Evolutionary conservation across 2,797 vertebrate genomes (phyloP).

Genomic region (Tapera naevia): DNA sequence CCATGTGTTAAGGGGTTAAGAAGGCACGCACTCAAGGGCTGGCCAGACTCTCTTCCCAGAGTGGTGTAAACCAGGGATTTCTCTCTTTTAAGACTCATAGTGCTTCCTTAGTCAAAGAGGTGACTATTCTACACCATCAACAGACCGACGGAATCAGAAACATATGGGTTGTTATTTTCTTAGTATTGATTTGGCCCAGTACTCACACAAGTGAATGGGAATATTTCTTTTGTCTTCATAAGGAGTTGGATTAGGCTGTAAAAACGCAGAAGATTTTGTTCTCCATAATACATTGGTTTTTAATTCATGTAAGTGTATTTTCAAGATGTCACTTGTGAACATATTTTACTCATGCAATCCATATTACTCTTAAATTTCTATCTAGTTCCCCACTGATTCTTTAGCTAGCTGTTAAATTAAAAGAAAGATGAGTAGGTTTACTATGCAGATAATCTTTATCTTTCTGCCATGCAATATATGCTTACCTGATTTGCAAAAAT

Average conservation of each 20-base stretch:
- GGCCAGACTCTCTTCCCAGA: neutral
- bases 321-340: neutral
- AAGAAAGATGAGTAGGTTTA: neutral
- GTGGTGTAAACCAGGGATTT: neutral
- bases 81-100: neutral
- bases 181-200: neutral
- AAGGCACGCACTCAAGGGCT: conserved; percentile 7
- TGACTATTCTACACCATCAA: neutral
- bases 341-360: neutral
- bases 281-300: neutral
- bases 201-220: neutral
- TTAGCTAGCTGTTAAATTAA: neutral
- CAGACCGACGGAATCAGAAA: conserved; percentile 14
- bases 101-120: neutral
- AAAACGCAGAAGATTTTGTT: neutral
- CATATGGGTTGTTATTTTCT: conserved; percentile 3
- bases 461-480: neutral
- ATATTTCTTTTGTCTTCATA: conserved; percentile 3
- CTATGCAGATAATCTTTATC: neutral
- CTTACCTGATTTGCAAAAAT: neutral
- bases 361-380: neutral
- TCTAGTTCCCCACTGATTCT: neutral
- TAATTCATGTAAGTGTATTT: neutral
- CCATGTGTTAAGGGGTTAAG: conserved; percentile 42
- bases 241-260: neutral